A percentile compares a stretch with the other conserved stretches of the same genome.
Conservation (phyloP, 1,140 invertebrate species). For the Pseudomyrmex gracilis region DNA sequence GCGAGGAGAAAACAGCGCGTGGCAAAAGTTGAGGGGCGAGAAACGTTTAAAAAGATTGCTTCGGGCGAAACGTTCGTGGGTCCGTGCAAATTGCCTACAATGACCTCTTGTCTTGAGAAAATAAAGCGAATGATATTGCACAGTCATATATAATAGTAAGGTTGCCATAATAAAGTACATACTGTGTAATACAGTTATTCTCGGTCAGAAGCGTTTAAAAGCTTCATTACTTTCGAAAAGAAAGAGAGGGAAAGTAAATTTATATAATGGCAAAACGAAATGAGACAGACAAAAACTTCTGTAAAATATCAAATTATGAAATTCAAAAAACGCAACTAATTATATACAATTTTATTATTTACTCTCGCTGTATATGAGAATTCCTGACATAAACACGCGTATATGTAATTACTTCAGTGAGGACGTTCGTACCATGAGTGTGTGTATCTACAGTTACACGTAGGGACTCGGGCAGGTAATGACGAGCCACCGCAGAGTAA, state of each 20-base stretch:
- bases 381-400: neutral
- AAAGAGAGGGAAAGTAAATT: neutral
- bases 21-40: constrained; percentile 21
- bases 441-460: neutral
- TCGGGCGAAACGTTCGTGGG: neutral
- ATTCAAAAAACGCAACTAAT: neutral
- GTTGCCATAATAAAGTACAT: constrained; percentile 21
- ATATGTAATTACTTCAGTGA: constrained; percentile 29
- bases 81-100: constrained; percentile 52
- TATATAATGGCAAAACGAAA: neutral
- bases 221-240: neutral
- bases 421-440: constrained; percentile 8
- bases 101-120: constrained; percentile 46
- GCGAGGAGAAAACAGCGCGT: constrained; percentile 10
- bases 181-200: neutral
- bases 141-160: neutral
- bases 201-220: neutral
- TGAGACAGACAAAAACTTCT: neutral
- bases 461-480: constrained; percentile 48
- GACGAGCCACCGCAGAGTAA: constrained; percentile 65
- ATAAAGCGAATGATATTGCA: constrained; percentile 26
- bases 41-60: constrained; percentile 47
- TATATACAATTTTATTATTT: constrained; percentile 3
- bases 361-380: neutral
- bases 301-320: neutral